Conservation (phyloP, 2,888 invertebrate genomes). For the Saturnia japonica region DNA sequence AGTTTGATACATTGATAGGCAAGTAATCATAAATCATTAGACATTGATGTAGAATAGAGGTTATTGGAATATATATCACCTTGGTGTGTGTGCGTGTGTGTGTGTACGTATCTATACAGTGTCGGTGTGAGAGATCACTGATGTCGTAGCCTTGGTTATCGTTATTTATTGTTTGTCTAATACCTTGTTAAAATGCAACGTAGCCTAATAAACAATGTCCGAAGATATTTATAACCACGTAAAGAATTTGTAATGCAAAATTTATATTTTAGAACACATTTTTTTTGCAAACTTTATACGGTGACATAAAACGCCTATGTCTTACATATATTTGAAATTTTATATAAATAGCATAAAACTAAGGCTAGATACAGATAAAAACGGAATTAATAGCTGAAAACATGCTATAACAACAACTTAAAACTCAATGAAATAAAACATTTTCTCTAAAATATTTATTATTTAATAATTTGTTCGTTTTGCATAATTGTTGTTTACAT, state of each 20-base stretch:
- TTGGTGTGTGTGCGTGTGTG: neutral
- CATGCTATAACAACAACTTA: neutral
- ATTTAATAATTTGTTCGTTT: no score
- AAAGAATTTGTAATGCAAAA: neutral
- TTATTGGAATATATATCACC: conserved; percentile 7
- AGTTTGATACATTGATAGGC: conserved; percentile 4
- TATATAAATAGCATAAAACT: neutral
- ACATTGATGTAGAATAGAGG: conserved; percentile 8
- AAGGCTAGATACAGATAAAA: neutral
- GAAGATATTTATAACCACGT: neutral
- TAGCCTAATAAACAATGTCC: neutral
- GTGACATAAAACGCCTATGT: neutral
- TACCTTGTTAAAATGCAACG: neutral
- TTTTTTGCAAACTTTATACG: no score
- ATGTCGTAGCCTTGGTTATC: neutral
- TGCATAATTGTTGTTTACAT: no score
- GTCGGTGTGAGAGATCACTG: neutral
- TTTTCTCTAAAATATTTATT: no score
- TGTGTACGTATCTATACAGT: neutral
- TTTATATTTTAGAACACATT: no score
- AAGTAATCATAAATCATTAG: conserved; percentile 2
- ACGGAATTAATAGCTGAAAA: neutral
- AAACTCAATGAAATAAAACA: no score
- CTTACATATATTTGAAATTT: neutral
- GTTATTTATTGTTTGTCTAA: neutral